phyloP scores from a whole-genome alignment of 2,888 invertebrate species.

The Camponotus fellah region DNA sequence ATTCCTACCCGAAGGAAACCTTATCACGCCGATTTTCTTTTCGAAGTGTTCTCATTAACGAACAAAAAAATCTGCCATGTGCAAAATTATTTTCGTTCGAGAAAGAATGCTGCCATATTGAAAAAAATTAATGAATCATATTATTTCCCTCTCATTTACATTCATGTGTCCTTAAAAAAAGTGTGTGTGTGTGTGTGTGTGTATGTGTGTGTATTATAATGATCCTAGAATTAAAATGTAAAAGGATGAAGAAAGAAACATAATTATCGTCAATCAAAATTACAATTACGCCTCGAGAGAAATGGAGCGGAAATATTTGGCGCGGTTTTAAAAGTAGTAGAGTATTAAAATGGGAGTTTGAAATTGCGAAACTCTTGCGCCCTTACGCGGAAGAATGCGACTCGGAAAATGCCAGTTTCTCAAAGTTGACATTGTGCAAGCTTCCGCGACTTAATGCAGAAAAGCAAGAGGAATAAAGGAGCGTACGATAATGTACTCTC shows the following conservation, averaged over 20 bases:
- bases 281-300: neutral
- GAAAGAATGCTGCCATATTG: neutral
- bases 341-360: neutral
- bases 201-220: neutral
- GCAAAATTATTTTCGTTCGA: neutral
- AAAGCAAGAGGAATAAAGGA: constrained; percentile 4
- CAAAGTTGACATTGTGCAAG: constrained; percentile 38
- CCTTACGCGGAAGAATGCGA: constrained; percentile 28
- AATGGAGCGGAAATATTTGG: constrained; percentile 9
- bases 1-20: constrained; percentile 14
- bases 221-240: neutral
- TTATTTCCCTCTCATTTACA: neutral
- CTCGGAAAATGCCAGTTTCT: constrained; percentile 23
- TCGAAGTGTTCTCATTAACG: constrained; percentile 17
- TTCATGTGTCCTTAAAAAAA: neutral
- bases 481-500: constrained; percentile 46
- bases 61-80: neutral
- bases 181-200: too few relatives aligned
- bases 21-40: constrained; percentile 29
- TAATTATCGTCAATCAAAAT: neutral
- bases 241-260: neutral
- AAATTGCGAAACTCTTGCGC: constrained; percentile 6
- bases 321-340: neutral
- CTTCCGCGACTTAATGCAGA: constrained; percentile 29
- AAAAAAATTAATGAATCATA: constrained; percentile 4